Base-by-base conservation (phyloP, 2,113 vertebrate species). In the Rissa tridactyla region DNA sequence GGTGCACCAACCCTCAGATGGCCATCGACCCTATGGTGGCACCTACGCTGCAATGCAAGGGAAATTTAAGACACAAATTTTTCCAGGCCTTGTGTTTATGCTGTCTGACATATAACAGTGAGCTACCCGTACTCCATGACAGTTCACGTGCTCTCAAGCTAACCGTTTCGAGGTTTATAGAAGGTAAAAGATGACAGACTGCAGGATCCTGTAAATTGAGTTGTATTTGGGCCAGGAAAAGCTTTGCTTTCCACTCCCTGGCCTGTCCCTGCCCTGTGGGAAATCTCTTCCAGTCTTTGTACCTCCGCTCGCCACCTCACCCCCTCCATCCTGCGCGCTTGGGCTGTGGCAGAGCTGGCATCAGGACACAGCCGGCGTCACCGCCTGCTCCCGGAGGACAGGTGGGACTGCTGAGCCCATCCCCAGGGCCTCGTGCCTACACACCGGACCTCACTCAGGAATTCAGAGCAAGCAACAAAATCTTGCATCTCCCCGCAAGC, bases 261-360 rank as follows among this genome's bases (percentile, higher is more conserved):
- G 18, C 22, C 55, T 75, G 6, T 27, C 6, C 1, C 32, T 57
- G 61, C 42, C 64, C 40, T 38, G 16, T 20, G 16, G 47, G 34
- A 23, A 82, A 47, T 25, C 51, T 47, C 71, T 57, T n/a, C 47
- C 73, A 38, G 19, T 10, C 32, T 38, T 46, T 34, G 18, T 49
- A 40, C 38, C 29, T 42, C 40, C 3, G 1, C 51, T 79, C 44
- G 6, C 44, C 15, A 7, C 10, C 77, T 54, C 57, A 30, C 47
- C 15, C 9, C 0, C 1, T 34, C 61, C 3, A 2, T 47, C 34
- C 61, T 25, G 40, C 13, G 4, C 0, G 0, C 16, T 29, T 66
- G 51, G 71, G 40, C 34, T 38, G 46, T 2, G 8, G 32, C 62
- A 18, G 27, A n/a, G 34, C 11, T 0, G 0, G 79, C 54, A 18